Conservation (phyloP, 1,140 invertebrate genomes). For the Colletes gigas region DNA sequence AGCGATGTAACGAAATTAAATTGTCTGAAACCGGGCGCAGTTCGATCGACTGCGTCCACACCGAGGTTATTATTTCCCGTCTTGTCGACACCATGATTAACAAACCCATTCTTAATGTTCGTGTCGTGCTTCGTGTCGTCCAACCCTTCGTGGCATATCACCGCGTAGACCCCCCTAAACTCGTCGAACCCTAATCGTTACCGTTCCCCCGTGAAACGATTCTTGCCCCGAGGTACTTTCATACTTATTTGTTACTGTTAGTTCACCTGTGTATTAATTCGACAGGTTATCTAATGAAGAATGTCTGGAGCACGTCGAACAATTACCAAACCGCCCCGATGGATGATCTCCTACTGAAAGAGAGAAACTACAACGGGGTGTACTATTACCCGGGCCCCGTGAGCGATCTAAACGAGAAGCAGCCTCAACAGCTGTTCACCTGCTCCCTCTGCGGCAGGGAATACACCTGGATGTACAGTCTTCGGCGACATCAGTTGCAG, state of each 20-base stretch:
- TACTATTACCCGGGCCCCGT: not conserved
- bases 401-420: constrained; percentile 13
- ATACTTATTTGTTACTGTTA: not conserved
- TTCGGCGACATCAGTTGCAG: constrained; percentile 66
- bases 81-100: too few relatives aligned
- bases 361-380: constrained; percentile 11
- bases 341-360: constrained; percentile 12
- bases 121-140: too few relatives aligned
- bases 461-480: constrained; percentile 45
- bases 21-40: not conserved
- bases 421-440: not conserved
- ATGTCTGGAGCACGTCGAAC: constrained; percentile 13
- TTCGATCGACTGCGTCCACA: not conserved
- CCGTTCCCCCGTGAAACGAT: not conserved
- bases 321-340: not conserved
- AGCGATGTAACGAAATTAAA: not conserved
- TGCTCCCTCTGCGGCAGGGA: constrained; percentile 40
- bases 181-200: not conserved
- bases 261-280: constrained; percentile 40
- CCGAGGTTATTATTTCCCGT: not conserved
- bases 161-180: not conserved
- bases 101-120: too few relatives aligned
- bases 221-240: not conserved
- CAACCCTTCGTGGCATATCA: too few relatives aligned
- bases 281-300: constrained; percentile 33